A percentile compares a stretch with the other conserved stretches of the same genome.
Evolutionary conservation across 2,888 invertebrate genomes (phyloP).

Genomic region (Cyaniris semiargus): DNA sequence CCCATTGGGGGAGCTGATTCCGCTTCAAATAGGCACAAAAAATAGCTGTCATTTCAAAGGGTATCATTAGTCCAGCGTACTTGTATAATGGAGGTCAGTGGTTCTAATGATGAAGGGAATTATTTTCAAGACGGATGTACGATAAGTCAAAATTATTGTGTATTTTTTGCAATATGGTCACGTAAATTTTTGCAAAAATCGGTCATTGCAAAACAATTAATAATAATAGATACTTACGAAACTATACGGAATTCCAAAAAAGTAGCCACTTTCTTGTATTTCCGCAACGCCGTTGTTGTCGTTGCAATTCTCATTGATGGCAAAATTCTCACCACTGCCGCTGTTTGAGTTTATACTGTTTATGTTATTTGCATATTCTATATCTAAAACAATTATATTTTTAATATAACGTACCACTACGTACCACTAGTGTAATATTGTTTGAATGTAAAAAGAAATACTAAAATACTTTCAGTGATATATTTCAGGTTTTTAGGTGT

Average conservation of each 20-base stretch:
- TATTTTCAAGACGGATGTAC: no score
- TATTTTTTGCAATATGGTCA: not conserved
- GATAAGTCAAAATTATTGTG: not conserved
- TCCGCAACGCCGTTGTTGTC: not conserved
- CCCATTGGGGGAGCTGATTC: no score
- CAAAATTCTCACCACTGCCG: not conserved
- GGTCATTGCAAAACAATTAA: not conserved
- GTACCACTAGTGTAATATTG: no score
- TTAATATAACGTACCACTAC: no score
- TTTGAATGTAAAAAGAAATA: no score
- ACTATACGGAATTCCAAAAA: not conserved
- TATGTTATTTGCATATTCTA: not conserved
- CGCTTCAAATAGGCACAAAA: no score
- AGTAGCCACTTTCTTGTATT: slow-evolving; percentile 1
- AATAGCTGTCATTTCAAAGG: no score
- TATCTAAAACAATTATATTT: not conserved
- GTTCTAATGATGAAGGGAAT: not conserved
- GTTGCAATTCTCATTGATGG: not conserved
- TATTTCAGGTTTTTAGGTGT: not conserved
- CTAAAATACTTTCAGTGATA: no score
- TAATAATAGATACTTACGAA: not conserved
- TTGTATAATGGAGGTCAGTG: no score
- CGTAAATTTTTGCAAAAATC: no score
- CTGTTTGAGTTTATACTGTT: not conserved
- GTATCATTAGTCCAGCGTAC: no score